Conservation (phyloP, 2,888 invertebrate species). For the Tetramorium bicarinatum region DNA sequence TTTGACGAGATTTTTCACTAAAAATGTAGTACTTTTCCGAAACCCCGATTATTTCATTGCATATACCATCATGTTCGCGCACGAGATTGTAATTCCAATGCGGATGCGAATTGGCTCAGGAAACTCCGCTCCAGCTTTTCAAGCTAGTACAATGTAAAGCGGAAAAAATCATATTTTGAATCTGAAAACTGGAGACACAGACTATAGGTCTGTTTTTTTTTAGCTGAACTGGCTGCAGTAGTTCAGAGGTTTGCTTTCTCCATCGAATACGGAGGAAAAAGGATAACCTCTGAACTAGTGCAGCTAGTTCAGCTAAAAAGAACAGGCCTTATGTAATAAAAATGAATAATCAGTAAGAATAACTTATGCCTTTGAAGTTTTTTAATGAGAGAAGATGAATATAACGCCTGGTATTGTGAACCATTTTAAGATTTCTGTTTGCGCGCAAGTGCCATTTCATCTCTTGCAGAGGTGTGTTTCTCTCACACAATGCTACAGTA, state of each 20-base stretch:
- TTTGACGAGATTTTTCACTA: conserved; percentile 18
- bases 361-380: conserved; percentile 80
- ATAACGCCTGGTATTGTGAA: conserved; percentile 68
- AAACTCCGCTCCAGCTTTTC: conserved; percentile 77
- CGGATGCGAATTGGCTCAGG: conserved; percentile 44
- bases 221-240: too few species aligned
- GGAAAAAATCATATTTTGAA: conserved; percentile 81
- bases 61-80: conserved; percentile 35
- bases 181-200: conserved; percentile 76
- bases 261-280: too few species aligned
- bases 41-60: conserved; percentile 58
- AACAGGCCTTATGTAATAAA: conserved; percentile 84
- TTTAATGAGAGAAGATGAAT: conserved; percentile 73
- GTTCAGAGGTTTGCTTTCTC: too few species aligned
- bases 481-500: conserved; percentile 65
- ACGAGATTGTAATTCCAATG: conserved; percentile 19
- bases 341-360: conserved; percentile 80
- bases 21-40: neutral
- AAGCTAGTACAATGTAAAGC: conserved; percentile 78
- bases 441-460: conserved; percentile 74
- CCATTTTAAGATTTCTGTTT: conserved; percentile 64
- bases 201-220: too few species aligned
- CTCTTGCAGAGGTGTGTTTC: conserved; percentile 68
- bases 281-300: too few species aligned
- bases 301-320: too few species aligned